Conservation (phyloP, 2,888 invertebrate species). For the Eupithecia insigniata region DNA sequence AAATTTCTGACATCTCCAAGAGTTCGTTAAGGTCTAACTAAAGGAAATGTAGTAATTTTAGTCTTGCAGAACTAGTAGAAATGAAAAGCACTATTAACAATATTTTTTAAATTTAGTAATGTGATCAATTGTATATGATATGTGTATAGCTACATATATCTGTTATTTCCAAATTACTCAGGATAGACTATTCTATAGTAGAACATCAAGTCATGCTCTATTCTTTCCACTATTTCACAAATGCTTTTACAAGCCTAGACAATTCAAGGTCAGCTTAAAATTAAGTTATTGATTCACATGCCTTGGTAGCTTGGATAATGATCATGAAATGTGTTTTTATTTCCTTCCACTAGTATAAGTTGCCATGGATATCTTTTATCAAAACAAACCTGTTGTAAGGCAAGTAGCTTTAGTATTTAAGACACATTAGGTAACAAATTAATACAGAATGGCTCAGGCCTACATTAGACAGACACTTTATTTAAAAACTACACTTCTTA, state of each 20-base stretch:
- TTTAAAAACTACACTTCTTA: not conserved
- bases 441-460: conserved; percentile 8
- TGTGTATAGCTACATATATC: too few species aligned
- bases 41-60: not conserved
- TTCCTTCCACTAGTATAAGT: conserved; percentile 41
- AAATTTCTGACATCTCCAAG: not conserved
- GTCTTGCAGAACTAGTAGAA: not conserved
- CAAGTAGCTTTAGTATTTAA: conserved; percentile 19
- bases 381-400: conserved; percentile 47
- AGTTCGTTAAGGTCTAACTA: not conserved
- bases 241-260: not conserved
- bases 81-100: not conserved
- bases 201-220: not conserved
- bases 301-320: conserved; percentile 1
- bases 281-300: conserved; percentile 38
- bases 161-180: not conserved
- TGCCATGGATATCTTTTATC: conserved; percentile 55
- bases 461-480: not conserved
- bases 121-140: too few species aligned
- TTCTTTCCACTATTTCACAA: not conserved
- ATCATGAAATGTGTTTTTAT: conserved; percentile 27
- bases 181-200: not conserved
- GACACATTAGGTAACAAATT: conserved; percentile 9
- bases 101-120: not conserved
- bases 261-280: conserved; percentile 19